Evolutionary conservation across 2,797 vertebrate species (phyloP), one percentile per base, ranked within the genome.

Genomic region (Erithacus rubecula): DNA sequence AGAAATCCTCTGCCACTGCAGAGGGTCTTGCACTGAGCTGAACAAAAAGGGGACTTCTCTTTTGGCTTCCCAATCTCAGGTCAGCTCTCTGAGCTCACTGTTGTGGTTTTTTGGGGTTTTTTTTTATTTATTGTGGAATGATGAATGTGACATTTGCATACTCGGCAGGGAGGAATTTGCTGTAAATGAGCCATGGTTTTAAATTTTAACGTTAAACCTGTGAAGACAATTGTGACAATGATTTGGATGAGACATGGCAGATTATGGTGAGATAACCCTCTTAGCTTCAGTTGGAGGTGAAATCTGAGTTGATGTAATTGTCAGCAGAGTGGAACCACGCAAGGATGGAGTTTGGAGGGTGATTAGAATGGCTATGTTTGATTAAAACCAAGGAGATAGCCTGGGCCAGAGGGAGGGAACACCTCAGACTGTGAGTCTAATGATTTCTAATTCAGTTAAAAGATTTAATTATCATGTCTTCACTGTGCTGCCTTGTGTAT

Each of bases 401-500:
- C 34, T 63, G 47, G 32, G 29, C 67, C 3, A 12, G 69, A 59
- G 47, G 16, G 34, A 32, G 29, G 65, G 34, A 85, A 15, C 56
- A 18, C 81, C 79, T 85, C 58, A 69, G 90, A 55, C 77, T 69
- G 60, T 17, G 60, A 71, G 39, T 55, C 55, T 90, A 62, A 82
- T 90, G 87, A 84, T 95, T 93, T 91, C 46, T 92, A 70, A 85
- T 90, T 94, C 53, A 47, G 69, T 94, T 86, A 72, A 83, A 52
- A 88, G 74, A 88, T 89, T 47, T 91, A 88, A 91, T 95, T 94
- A 64, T 23, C n/a, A 58, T 93, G 72, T 88, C 79, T 82, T 94
- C 5, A 1, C 85, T 90, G n/a, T 87, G 46, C 53, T 86, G 46
- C 51, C 51, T 83, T 68, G 52, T 83, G 46, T 77, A 47, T 91